Evolutionary conservation across 2,113 vertebrate species (phyloP).

Genomic region (Neolamprologus caudopunctatus): DNA sequence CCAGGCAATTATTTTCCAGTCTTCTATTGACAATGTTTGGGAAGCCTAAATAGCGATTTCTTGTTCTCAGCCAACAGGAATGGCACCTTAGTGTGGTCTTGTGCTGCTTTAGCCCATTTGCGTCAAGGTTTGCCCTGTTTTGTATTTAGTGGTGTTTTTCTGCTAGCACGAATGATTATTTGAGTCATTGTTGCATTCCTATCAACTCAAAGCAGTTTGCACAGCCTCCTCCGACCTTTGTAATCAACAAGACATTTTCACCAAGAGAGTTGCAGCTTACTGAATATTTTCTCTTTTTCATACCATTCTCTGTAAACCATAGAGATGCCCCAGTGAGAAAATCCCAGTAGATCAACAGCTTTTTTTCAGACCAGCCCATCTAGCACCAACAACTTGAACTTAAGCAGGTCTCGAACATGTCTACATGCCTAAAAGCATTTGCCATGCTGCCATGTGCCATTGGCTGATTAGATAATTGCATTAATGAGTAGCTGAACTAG

Average conservation of each 20-base stretch:
- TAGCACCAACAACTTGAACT: background rate
- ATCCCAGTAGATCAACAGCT: background rate
- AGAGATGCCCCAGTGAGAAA: background rate
- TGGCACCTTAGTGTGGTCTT: background rate
- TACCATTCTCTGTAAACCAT: background rate
- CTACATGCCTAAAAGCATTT: background rate
- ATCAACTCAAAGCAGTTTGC: background rate
- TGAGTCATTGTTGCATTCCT: background rate
- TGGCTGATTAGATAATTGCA: background rate
- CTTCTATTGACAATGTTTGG: rapidly evolving
- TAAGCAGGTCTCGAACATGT: background rate
- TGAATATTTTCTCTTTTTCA: background rate
- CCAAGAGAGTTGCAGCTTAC: background rate
- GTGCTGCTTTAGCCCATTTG: background rate
- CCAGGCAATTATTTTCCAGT: rapidly evolving
- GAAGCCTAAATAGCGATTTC: rapidly evolving
- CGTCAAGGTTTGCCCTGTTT: background rate
- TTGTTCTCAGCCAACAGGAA: background rate
- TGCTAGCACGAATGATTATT: background rate
- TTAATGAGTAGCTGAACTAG: background rate
- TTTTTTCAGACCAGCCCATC: rapidly evolving
- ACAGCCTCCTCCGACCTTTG: background rate
- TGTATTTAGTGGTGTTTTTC: background rate
- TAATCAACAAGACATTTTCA: background rate
- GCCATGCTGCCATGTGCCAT: background rate